Evolutionary conservation across 2,797 vertebrate genomes (phyloP).

Genomic region (Pteropus rufus): DNA sequence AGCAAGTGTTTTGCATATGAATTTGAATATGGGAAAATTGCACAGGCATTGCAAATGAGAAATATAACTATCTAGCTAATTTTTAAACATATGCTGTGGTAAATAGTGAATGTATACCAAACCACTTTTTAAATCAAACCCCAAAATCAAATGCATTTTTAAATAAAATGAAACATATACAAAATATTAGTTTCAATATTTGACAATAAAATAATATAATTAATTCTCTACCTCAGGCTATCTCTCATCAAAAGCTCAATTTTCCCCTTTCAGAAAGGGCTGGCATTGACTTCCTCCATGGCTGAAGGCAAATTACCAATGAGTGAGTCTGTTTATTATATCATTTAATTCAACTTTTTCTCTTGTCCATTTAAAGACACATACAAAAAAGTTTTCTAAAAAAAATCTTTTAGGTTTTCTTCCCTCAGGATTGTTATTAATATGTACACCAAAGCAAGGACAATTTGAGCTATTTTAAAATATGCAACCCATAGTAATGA

Average conservation of each 20-base stretch:
- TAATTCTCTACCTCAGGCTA: neutral
- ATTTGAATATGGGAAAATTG: constrained; percentile 39
- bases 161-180: neutral
- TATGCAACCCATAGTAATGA: constrained; percentile 64
- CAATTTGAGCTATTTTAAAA: constrained; percentile 68
- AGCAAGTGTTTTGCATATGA: constrained; percentile 22
- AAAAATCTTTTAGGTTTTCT: constrained; percentile 33
- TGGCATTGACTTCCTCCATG: neutral
- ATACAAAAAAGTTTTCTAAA: constrained; percentile 4
- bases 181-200: neutral
- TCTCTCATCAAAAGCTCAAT: neutral
- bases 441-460: constrained; percentile 55
- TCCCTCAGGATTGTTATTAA: constrained; percentile 58
- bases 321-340: neutral
- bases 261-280: neutral
- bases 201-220: neutral
- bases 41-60: neutral
- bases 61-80: neutral
- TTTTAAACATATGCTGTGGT: neutral
- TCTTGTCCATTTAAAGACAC: constrained; percentile 30
- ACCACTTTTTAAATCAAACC: constrained; percentile 20
- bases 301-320: neutral
- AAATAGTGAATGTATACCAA: neutral
- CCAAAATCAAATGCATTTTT: neutral
- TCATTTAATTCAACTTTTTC: constrained; percentile 15